Evolutionary conservation across 2,888 invertebrate genomes (phyloP), one percentile per base, ranked within the genome.

Genomic region (Achlya flavicornis): DNA sequence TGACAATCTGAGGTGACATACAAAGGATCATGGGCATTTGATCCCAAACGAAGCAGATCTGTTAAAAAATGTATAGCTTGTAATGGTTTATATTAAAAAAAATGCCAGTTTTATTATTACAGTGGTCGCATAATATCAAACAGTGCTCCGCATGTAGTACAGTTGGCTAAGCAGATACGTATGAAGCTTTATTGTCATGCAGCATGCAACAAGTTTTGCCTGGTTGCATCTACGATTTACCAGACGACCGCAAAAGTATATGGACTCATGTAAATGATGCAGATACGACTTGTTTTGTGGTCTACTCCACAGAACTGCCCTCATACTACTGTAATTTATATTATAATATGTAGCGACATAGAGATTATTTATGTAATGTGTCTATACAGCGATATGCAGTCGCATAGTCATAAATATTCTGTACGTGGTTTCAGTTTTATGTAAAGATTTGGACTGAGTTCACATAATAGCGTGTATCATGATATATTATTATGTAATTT

Each of bases 141-240:
- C 43, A 12, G 41, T 38, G 35, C 59, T 59, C 41, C 41, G 19
- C 7, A 11, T 19, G 12, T 16, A 38, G 46, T 43, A 61, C 61
- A 53, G 61, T 61, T 53, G 35, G 57, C 38, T 57, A 62, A 26
- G 57, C 26, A 57, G 57, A 57, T 53, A 61, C 19, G 53, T 61
- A 57, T 38, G 57, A 33, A n/a, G 41, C 35, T 62, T 62, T 62
- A 62, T 62, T 57, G 62, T 62, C 57, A 62, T 38, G 38, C 53
- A 38, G 12, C 38, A 58, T 61, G 66, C 68, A 68, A 68, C 68
- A 68, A 68, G 68, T 68, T 59, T 64, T 64, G 68, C 64, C 61
- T 66, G 63, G 64, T 35, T 62, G 68, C 61, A n/a, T 65, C 61
- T 59, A 62, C 57, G 16, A 62, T 62, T 60, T 57, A 35, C 63